A percentile compares a stretch with the other conserved stretches of the same genome.
phyloP scores from a whole-genome alignment of 2,113 vertebrate genomes.

The Bos javanicus region DNA sequence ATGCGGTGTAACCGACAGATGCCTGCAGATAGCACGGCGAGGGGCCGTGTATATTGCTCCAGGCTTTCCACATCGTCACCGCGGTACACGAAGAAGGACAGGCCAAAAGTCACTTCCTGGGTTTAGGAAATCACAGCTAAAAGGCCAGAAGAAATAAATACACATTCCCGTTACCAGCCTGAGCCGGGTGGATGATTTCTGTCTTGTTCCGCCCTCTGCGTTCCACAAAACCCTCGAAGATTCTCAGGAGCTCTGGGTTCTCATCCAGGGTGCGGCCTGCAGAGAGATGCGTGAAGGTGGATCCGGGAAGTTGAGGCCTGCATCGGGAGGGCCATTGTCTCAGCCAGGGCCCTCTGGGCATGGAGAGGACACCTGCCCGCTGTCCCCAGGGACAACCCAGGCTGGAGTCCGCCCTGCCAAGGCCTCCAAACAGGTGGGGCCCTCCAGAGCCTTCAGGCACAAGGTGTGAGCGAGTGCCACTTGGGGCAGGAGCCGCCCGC shows the following conservation, averaged over 20 bases:
- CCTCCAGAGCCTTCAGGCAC: neutral
- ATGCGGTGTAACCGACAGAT: neutral
- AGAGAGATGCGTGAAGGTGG: neutral
- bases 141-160: neutral
- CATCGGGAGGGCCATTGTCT: fast-evolving
- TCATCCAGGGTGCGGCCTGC: neutral
- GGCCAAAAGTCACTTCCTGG: neutral
- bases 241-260: neutral
- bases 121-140: neutral
- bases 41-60: neutral
- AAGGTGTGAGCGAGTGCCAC: neutral
- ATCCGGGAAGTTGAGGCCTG: neutral
- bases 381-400: neutral
- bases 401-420: neutral
- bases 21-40: neutral
- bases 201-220: neutral
- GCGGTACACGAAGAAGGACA: fast-evolving
- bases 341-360: neutral
- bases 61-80: neutral
- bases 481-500: neutral
- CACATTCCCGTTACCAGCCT: neutral
- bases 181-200: neutral
- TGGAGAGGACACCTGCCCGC: neutral
- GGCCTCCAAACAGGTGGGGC: neutral
- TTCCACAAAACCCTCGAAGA: neutral